Evolutionary conservation across 2,797 vertebrate genomes (phyloP), one percentile per base, ranked within the genome.

Genomic region (Anolis apletophallus): DNA sequence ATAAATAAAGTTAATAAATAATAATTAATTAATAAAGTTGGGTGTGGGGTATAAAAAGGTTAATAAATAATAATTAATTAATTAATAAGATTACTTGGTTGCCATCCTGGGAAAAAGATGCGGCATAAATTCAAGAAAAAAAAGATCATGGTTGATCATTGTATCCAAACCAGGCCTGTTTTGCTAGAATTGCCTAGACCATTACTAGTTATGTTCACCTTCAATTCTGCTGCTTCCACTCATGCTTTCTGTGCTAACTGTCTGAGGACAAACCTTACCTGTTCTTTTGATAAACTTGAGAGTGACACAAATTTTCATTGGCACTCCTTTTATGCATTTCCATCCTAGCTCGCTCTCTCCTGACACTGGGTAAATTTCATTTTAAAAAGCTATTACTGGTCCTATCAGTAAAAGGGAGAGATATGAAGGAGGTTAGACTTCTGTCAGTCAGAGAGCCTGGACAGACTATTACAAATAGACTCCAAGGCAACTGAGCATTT

Each of bases 381-480:
- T 90, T 85, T 83, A 83, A 83, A 32, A 21, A 69, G 72, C 1
- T 1, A 0, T 88, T 84, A 80, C 46, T 76, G 80, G 40, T 59
- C 81, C 76, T 72, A 7, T 67, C 55, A 0, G 0, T 55, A 89
- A 85, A 14, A 82, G 72, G 11, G 57, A 23, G 1, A 86, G 16
- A 85, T 0, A 77, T n/a, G 36, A 84, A 69, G n/a, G 74, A 40
- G 3, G n/a, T 73, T 83, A 67, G 21, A 23, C 9, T 79, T 90
- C 64, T 86, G 67, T 90, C 59, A 72, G 1, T 46, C n/a, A 52
- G 12, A 80, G 8, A 82, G 82, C 88, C 6, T 5, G 0, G 78
- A 4, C 1, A 3, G 73, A 5, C 3, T 11, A 87, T 83, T 91
- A 55, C 59, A 40, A 89, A n/a, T 80, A 75, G 92, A 89, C 2